Evolutionary conservation across 2,888 invertebrate species (phyloP), one percentile per base, ranked within the genome.

Genomic region (Lycocerus yunnanus): DNA sequence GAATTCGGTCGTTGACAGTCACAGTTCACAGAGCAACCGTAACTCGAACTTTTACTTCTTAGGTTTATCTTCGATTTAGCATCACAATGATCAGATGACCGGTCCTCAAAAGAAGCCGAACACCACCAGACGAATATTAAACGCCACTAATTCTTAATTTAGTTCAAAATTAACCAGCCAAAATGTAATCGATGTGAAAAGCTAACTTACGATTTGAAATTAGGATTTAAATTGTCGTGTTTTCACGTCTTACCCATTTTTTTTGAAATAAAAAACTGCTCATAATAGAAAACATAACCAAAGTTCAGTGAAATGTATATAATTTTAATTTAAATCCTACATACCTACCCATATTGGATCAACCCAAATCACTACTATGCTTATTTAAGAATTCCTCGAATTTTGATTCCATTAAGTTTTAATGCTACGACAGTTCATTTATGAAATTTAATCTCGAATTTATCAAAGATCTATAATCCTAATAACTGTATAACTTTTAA

Each of bases 131-230:
- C 77, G 79, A 79, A 81, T 79, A 78, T 78, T 77, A 76, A 79
- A 79, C 78, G 80, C 78, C 74, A 80, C 81, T 76, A 75, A 61
- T 70, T 75, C 71, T 75, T 78, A 77, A 73, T 72, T 79, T 79
- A 76, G 78, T 77, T 79, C 79, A 76, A 78, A 82, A 79, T 80
- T 83, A 84, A 78, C 83, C 81, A 78, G 78, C 81, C 83, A 81
- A 81, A 82, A 72, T 79, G 77, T 84, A 84, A 84, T 84, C 83
- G 83, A 83, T 84, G 82, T 84, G 84, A 84, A 84, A 84, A 83
- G 81, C 77, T 71, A 77, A 63, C 78, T 77, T 77, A 75, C 74
- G 78, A 79, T 79, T 77, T 74, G 77, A 78, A 78, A 75, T 77
- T 75, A 72, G 75, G 75, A 70, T 71, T 72, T 66, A 58, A 15